These are phyloP conservation scores for Drosophila arawakana DNA, from an alignment of 1,140 invertebrate species.

Conservation along the genomic window DNA sequence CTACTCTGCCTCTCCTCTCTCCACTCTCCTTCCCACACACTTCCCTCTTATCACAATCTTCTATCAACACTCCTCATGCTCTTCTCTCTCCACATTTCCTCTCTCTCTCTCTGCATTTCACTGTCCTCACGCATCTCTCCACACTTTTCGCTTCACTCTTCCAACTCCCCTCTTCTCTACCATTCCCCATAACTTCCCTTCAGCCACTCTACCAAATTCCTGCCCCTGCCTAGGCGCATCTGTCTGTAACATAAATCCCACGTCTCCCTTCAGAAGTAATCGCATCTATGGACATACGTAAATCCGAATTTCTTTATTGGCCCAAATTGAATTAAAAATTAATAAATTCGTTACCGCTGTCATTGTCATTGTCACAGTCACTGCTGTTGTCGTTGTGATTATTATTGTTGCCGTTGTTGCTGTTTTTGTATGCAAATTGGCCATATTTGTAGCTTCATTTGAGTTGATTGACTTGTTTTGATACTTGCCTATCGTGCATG, in stretches of 20 bases:
- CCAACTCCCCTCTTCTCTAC: too few relatives aligned
- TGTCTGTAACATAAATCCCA: slow-evolving; percentile 30
- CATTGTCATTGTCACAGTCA: slow-evolving; percentile 20
- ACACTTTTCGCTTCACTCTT: too few relatives aligned
- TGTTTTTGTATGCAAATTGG: slow-evolving; percentile 60
- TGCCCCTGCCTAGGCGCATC: neutral
- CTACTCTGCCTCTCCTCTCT: too few relatives aligned
- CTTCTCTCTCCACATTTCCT: too few relatives aligned
- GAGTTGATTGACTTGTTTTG: slow-evolving; percentile 29
- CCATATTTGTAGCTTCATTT: slow-evolving; percentile 33
- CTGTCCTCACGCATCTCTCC: too few relatives aligned
- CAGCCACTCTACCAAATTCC: slow-evolving; percentile 3
- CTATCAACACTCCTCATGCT: too few relatives aligned
- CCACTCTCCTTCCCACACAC: too few relatives aligned
- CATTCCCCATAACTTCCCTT: neutral
- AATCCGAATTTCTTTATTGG: slow-evolving; percentile 30
- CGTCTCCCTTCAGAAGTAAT: slow-evolving; percentile 11
- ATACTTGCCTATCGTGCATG: slow-evolving; percentile 35
- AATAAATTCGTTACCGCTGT: slow-evolving; percentile 55
- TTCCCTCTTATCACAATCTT: too few relatives aligned
- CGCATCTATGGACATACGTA: slow-evolving; percentile 23
- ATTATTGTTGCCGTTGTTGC: neutral
- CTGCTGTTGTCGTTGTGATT: slow-evolving; percentile 12
- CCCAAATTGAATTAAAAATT: slow-evolving; percentile 60
- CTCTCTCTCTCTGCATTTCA: too few relatives aligned